phyloP scores from a whole-genome alignment of 1,140 invertebrate genomes.

The Eurosta solidaginis region DNA sequence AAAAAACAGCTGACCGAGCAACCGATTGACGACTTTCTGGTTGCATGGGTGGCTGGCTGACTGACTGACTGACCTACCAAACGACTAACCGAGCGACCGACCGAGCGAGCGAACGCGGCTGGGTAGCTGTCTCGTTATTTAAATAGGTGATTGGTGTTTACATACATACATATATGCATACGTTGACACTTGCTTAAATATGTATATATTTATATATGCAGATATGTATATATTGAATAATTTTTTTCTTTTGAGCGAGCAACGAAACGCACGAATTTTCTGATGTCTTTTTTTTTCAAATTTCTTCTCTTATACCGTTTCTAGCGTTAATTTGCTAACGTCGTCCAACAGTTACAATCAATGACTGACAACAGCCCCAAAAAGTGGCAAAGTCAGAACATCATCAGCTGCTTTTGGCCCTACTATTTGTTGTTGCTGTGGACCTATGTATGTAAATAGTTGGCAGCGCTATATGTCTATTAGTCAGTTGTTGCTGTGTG shows the following conservation, averaged over 20 bases:
- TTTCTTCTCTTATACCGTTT: not conserved
- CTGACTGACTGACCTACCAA: not conserved
- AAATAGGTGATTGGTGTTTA: not conserved
- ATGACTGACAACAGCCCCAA: constrained; percentile 25
- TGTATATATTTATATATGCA: not conserved
- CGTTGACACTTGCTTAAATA: not conserved
- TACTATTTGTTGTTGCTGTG: not conserved
- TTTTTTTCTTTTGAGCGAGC: not conserved
- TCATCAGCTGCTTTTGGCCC: not conserved
- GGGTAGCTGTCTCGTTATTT: not conserved
- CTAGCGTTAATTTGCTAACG: not conserved
- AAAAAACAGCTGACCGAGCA: constrained; percentile 24
- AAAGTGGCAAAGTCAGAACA: not conserved
- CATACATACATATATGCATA: too few relatives aligned
- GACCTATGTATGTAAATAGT: too few relatives aligned
- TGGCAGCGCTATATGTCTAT: too few relatives aligned
- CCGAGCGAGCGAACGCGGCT: too few relatives aligned
- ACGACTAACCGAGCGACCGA: too few relatives aligned
- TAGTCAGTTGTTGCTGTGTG: too few relatives aligned
- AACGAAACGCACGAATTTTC: constrained; percentile 1
- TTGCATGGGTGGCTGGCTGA: not conserved
- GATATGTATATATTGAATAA: not conserved
- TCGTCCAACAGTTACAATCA: constrained; percentile 27
- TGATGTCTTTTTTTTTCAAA: not conserved
- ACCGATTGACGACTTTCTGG: constrained; percentile 13